Evolutionary conservation across 2,113 vertebrate genomes (phyloP).

Genomic region (Ochotona curzoniae): DNA sequence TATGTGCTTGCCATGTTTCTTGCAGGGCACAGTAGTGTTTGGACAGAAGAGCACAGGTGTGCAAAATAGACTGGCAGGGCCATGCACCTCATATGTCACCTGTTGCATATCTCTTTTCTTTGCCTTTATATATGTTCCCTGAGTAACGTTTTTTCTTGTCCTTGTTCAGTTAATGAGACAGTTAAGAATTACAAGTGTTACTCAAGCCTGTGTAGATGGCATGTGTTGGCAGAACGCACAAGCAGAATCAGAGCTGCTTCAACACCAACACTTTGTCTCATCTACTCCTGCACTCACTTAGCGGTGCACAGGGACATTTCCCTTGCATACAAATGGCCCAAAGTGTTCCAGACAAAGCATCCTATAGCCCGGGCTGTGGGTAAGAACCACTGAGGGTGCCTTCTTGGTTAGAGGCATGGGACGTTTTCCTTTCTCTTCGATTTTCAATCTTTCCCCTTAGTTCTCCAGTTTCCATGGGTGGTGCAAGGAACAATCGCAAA

Average conservation of each 20-base stretch:
- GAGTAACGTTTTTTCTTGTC: neutral
- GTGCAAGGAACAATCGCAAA: neutral
- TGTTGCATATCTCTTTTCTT: neutral
- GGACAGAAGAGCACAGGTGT: neutral
- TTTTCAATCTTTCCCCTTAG: neutral
- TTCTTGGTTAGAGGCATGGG: neutral
- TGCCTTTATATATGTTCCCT: neutral
- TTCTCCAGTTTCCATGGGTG: neutral
- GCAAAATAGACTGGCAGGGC: neutral
- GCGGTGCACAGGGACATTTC: neutral
- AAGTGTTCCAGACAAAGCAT: neutral
- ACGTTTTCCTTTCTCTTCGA: neutral
- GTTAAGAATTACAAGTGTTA: constrained; percentile 2
- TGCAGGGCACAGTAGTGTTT: no score
- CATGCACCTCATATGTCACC: neutral
- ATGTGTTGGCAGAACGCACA: neutral
- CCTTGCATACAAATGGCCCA: neutral
- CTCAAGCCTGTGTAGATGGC: neutral
- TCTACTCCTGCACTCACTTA: neutral
- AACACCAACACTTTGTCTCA: neutral
- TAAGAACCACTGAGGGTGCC: neutral
- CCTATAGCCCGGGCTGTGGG: neutral
- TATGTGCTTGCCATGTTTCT: neutral
- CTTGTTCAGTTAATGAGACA: neutral
- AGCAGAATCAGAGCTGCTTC: neutral